Evolutionary conservation across 2,888 invertebrate genomes (phyloP).

Genomic region (Ochropleura plecta): DNA sequence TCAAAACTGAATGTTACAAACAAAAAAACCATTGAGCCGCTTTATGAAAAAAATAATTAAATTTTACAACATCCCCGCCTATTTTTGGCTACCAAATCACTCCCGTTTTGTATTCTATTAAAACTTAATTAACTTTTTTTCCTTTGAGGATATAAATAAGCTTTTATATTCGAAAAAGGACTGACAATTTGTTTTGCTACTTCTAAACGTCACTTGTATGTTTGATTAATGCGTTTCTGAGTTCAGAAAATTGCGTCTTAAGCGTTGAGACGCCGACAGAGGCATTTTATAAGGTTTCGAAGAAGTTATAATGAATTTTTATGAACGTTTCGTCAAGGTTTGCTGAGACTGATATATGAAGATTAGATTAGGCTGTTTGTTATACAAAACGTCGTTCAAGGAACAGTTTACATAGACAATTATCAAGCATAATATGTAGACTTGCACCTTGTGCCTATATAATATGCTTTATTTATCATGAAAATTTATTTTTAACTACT

Average conservation of each 20-base stretch:
- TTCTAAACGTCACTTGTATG: slow-evolving; percentile 88
- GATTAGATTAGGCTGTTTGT: slow-evolving; percentile 56
- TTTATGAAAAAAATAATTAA: slow-evolving; percentile 87
- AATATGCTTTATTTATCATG: background rate
- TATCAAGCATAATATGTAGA: background rate
- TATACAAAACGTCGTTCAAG: slow-evolving; percentile 21
- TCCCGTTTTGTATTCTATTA: slow-evolving; percentile 90
- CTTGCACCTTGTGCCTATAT: no score
- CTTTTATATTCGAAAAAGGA: slow-evolving; percentile 81
- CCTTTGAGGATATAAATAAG: slow-evolving; percentile 85
- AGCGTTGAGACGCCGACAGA: slow-evolving; percentile 75
- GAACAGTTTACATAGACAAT: background rate
- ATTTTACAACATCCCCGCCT: slow-evolving; percentile 90
- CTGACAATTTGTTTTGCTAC: slow-evolving; percentile 90
- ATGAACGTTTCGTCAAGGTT: slow-evolving; percentile 68
- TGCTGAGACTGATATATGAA: slow-evolving; percentile 60
- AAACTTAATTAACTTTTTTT: slow-evolving; percentile 90
- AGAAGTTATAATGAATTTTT: slow-evolving; percentile 69
- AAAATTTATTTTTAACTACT: background rate
- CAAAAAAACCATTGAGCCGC: slow-evolving; percentile 79
- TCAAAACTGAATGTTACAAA: slow-evolving; percentile 75
- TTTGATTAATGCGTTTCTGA: slow-evolving; percentile 89
- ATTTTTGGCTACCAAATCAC: slow-evolving; percentile 90
- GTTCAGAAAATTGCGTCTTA: slow-evolving; percentile 84
- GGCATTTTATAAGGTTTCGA: slow-evolving; percentile 72